Conservation (phyloP, 2,888 invertebrate species). For the Drosophila neotestacea region DNA sequence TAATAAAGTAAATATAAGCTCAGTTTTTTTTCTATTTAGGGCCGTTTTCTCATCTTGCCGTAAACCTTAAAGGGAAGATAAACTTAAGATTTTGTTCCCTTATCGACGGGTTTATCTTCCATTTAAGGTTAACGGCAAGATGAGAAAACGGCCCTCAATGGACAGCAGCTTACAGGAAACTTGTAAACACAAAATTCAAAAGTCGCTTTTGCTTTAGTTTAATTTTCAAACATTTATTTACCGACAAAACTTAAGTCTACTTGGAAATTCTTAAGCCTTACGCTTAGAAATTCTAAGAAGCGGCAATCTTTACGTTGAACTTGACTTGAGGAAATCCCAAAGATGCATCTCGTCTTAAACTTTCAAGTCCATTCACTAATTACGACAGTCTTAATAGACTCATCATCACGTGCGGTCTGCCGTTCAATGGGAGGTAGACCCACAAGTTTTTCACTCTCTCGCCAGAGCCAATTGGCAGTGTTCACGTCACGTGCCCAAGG, state of each 20-base stretch:
- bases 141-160: too few species aligned
- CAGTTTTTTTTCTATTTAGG: too few species aligned
- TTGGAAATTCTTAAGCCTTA: neutral
- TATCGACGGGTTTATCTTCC: too few species aligned
- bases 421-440: conserved; percentile 65
- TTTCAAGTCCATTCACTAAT: neutral
- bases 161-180: too few species aligned
- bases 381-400: conserved; percentile 18
- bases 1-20: too few species aligned
- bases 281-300: neutral
- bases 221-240: too few species aligned
- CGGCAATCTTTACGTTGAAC: neutral
- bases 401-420: conserved; percentile 11
- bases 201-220: neutral
- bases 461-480: conserved; percentile 88
- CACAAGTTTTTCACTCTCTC: conserved; percentile 84
- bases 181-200: too few species aligned
- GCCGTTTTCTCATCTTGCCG: too few species aligned
- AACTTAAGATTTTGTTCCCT: too few species aligned
- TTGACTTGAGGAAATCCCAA: conserved; percentile 1
- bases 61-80: too few species aligned
- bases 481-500: conserved; percentile 86
- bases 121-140: too few species aligned
- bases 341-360: neutral
- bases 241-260: neutral